A percentile compares a stretch with the other conserved stretches of the same genome.
phyloP scores from a whole-genome alignment of 2,113 vertebrate species.

The Agapornis roseicollis region DNA sequence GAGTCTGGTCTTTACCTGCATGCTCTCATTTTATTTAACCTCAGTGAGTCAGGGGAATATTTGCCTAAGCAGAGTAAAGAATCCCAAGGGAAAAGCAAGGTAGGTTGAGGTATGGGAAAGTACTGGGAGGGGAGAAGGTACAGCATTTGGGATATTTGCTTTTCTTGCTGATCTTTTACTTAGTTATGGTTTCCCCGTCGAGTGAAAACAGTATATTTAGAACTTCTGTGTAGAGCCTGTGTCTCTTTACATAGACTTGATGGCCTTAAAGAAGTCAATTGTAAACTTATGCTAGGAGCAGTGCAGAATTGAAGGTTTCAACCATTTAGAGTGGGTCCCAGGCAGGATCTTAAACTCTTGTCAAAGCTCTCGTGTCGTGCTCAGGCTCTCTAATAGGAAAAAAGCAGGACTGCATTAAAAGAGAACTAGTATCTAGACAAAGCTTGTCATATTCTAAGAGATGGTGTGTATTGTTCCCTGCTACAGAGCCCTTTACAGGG shows the following conservation, averaged over 20 bases:
- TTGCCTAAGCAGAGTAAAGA: constrained; percentile 40
- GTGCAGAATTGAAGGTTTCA: not conserved
- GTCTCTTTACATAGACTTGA: not conserved
- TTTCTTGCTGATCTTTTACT: not conserved
- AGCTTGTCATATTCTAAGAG: not conserved
- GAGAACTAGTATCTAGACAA: not conserved
- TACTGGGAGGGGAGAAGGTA: not conserved
- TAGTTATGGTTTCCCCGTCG: not conserved
- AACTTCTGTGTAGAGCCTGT: not conserved
- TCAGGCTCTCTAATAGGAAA: not conserved
- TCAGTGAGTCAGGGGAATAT: not conserved
- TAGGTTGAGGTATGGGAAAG: not conserved
- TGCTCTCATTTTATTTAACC: constrained; percentile 51
- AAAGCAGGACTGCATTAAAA: not conserved
- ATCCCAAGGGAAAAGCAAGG: not conserved
- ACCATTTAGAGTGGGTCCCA: not conserved
- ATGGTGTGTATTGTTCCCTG: not conserved
- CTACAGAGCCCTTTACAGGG: not conserved
- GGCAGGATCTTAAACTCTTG: not conserved
- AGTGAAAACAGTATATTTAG: not conserved
- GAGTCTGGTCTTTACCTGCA: constrained; percentile 23
- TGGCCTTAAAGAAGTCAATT: not conserved
- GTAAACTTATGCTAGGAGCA: not conserved
- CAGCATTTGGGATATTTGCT: not conserved
- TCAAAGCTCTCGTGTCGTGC: not conserved